Conservation (phyloP, 92 coral and sea anemone species). For the Bergia puertoricense region DNA sequence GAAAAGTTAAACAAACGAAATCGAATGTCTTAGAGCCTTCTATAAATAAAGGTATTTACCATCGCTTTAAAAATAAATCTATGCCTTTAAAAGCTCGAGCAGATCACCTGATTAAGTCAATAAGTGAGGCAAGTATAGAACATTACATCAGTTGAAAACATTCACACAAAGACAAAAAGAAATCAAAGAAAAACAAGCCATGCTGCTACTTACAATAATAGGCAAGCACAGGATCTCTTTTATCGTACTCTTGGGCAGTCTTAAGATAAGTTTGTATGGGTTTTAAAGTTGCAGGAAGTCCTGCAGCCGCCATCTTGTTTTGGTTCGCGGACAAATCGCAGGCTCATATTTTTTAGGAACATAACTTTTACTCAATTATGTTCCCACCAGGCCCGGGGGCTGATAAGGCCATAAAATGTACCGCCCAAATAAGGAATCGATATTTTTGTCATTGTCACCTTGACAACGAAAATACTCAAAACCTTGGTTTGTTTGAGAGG, state of each 20-base stretch:
- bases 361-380: background rate
- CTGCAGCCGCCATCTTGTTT: slow-evolving; percentile 74
- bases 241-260: slow-evolving; percentile 92
- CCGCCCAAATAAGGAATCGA: slow-evolving; percentile 15
- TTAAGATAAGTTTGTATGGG: slow-evolving; percentile 80
- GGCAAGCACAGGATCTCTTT: slow-evolving; percentile 90
- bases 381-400: slow-evolving; percentile 5
- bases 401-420: slow-evolving; percentile 40
- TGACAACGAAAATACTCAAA: slow-evolving; percentile 34
- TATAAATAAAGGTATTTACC: no score
- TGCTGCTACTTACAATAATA: slow-evolving; percentile 80
- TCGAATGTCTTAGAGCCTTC: no score
- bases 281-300: slow-evolving; percentile 79
- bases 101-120: background rate
- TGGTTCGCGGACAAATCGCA: slow-evolving; percentile 7
- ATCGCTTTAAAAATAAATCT: no score
- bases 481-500: slow-evolving; percentile 35
- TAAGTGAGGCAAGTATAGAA: background rate
- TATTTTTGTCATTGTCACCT: slow-evolving; percentile 33
- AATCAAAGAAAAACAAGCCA: background rate
- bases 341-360: slow-evolving; percentile 37
- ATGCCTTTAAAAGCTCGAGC: background rate
- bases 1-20: no score
- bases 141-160: slow-evolving; percentile 8
- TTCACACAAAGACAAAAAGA: background rate